These are phyloP conservation scores for Erynnis tages DNA, from an alignment of 2,888 invertebrate species.

Conservation along the genomic window DNA sequence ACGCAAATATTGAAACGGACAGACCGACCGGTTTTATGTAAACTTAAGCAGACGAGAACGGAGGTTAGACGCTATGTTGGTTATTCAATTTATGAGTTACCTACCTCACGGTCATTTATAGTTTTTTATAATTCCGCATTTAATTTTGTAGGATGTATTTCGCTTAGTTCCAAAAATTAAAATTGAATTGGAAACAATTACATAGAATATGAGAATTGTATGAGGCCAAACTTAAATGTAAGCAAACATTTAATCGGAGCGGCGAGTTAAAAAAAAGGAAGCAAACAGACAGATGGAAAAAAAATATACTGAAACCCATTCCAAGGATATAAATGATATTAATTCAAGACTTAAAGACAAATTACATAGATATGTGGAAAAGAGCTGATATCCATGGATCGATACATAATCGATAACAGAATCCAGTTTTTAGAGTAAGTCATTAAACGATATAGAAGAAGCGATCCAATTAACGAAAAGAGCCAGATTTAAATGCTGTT, in stretches of 20 bases:
- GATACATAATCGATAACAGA: conserved; percentile 1
- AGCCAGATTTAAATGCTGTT: conserved; percentile 43
- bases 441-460: conserved; percentile 35
- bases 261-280: too few species aligned
- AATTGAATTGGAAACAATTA: too few species aligned
- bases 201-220: too few species aligned
- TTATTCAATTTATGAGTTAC: conserved; percentile 19
- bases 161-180: too few species aligned
- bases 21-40: conserved; percentile 57
- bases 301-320: too few species aligned
- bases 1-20: conserved; percentile 66
- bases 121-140: conserved; percentile 14
- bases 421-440: conserved; percentile 31
- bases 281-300: too few species aligned
- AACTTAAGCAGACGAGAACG: conserved; percentile 46
- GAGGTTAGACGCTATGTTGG: conserved; percentile 16
- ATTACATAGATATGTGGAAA: too few species aligned
- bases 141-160: conserved; percentile 8
- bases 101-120: conserved; percentile 15
- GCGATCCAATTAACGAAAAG: conserved; percentile 51
- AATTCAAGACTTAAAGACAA: too few species aligned
- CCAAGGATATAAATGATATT: too few species aligned
- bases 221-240: too few species aligned
- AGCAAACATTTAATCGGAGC: too few species aligned
- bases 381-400: too few species aligned